Evolutionary conservation across 1,140 invertebrate genomes (phyloP).

Genomic region (Panulirus ornatus): DNA sequence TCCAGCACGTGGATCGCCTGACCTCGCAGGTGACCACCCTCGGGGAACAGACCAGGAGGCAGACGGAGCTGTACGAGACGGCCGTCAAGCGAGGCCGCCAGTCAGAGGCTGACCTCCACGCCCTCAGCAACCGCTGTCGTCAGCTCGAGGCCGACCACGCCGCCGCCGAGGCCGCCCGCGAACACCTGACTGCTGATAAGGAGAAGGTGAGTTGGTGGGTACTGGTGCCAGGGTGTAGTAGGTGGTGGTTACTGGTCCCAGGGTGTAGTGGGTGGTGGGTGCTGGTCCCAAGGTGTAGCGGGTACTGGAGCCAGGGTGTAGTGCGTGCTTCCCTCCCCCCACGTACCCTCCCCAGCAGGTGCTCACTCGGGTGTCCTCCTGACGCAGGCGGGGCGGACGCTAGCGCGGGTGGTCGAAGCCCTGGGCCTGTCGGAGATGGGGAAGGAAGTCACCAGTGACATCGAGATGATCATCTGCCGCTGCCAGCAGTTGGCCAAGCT

Average conservation of each 20-base stretch:
- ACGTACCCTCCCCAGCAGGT: too few species aligned
- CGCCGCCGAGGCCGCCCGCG: constrained; percentile 63
- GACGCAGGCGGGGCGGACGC: constrained; percentile 27
- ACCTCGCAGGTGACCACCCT: constrained; percentile 63
- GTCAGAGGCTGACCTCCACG: constrained; percentile 63
- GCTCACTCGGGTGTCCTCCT: background rate
- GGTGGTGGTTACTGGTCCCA: background rate
- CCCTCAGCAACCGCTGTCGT: constrained; percentile 58
- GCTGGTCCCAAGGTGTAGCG: too few species aligned
- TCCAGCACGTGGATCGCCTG: constrained; percentile 67
- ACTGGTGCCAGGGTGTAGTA: background rate
- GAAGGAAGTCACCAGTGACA: constrained; percentile 61
- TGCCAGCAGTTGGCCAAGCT: constrained; percentile 73
- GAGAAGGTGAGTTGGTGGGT: constrained; percentile 56
- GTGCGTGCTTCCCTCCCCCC: too few species aligned
- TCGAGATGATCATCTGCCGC: constrained; percentile 70
- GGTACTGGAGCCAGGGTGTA: too few species aligned
- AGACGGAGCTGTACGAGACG: constrained; percentile 72
- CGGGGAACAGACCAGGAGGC: constrained; percentile 65
- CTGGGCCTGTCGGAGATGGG: constrained; percentile 70
- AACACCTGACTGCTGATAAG: constrained; percentile 54
- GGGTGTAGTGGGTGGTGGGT: too few species aligned
- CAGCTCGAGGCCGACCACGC: constrained; percentile 68
- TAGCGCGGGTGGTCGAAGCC: constrained; percentile 56
- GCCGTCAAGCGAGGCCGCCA: constrained; percentile 67